Base-by-base conservation (phyloP, 2,888 invertebrate species). In the Drosophila rellima region DNA sequence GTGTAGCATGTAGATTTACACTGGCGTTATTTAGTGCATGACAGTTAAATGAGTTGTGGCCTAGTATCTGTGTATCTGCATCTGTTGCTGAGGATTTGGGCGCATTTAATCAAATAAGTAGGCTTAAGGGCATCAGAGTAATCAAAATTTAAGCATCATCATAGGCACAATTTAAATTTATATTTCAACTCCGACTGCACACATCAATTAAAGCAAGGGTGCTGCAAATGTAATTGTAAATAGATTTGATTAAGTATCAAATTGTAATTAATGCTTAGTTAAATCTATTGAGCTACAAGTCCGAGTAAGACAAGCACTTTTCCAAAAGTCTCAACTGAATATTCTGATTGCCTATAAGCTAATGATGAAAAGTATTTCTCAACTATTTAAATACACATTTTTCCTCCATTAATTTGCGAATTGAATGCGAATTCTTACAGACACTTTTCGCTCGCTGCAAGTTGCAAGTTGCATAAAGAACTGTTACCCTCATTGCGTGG, bases 41-140 rank as follows among this genome's bases (percentile, higher is more conserved):
- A 89, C 83, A 84, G 88, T 79, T 89, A 84, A 84, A 89, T 84
- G 90, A 84, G 90, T 84, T 84, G 90, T 85, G 86, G 82, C 83
- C 62, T 62, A 18, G 33, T 56, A 23, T 45, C 29, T 54, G 48
- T 48, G 18, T 33, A 31, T 47, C 6, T 47, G 29, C 31, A 42
- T 11, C 55, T 17, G 42, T 40, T 35, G 45, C 82, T 73, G 88
- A 69, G 44, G 65, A 69, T 81, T 77, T 69, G 65, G 65, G 50
- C 48, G 65, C 82, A 78, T 78, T 78, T 78, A 78, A 78, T 82
- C 78, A 78, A 78, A 78, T 70, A 66, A 62, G 66, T 55, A 51
- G 63, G 75, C 68, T 68, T 82, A 47, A 20, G 64, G 57, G 31
- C 50, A 55, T 66, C 26, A 10, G 1, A 42, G 66, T 64, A 65